Evolutionary conservation across 2,113 vertebrate species (phyloP).

Genomic region (Agapornis roseicollis): DNA sequence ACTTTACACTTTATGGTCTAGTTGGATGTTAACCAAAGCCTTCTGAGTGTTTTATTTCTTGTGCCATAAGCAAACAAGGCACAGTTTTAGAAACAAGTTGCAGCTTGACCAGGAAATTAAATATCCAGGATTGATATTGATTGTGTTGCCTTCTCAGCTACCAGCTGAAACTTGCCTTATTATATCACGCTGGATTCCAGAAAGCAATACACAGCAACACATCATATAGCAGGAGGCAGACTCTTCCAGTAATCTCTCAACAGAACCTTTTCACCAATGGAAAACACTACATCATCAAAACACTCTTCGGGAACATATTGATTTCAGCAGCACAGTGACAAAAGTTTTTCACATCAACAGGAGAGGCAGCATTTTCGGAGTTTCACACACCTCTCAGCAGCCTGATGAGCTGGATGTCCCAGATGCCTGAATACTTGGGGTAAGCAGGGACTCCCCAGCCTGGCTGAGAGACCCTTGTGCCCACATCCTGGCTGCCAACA

Average conservation of each 20-base stretch:
- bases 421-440: neutral
- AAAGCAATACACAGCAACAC: neutral
- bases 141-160: neutral
- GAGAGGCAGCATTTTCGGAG: neutral
- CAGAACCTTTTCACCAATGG: neutral
- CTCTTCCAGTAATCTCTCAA: neutral
- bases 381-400: neutral
- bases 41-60: neutral
- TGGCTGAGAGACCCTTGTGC: neutral
- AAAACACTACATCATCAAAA: neutral
- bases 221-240: neutral
- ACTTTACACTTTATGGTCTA: neutral
- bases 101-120: slow-evolving; percentile 14
- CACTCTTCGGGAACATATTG: neutral
- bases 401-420: neutral
- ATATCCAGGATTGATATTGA: neutral
- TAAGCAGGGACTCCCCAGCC: neutral
- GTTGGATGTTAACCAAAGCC: neutral
- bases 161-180: neutral
- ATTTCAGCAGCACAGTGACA: neutral
- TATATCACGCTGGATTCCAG: neutral
- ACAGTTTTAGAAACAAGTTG: slow-evolving; percentile 18
- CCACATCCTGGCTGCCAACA: neutral
- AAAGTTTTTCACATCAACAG: neutral
- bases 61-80: neutral